phyloP scores from a whole-genome alignment of 2,888 invertebrate species.

The Eupithecia insigniata region DNA sequence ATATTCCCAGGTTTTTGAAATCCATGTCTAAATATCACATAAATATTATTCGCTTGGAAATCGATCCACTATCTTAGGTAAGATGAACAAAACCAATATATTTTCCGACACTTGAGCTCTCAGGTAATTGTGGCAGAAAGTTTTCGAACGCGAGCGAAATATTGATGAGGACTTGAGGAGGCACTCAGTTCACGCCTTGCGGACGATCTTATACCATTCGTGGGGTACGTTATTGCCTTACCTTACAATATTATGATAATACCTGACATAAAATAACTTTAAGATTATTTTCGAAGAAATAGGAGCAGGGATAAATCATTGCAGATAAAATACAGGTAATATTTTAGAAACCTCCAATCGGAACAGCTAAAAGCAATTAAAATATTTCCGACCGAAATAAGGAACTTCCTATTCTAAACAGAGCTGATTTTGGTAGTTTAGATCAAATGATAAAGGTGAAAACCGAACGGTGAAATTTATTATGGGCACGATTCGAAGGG shows the following conservation, averaged over 20 bases:
- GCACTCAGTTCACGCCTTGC: slow-evolving; percentile 51
- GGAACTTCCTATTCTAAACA: slow-evolving; percentile 38
- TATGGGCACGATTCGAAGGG: slow-evolving; percentile 72
- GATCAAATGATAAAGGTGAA: slow-evolving; percentile 60
- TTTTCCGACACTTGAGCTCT: slow-evolving; percentile 83
- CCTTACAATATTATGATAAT: slow-evolving; percentile 11
- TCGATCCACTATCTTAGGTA: slow-evolving; percentile 67
- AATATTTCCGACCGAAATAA: slow-evolving; percentile 30
- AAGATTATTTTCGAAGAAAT: slow-evolving; percentile 3
- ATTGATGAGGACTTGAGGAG: slow-evolving; percentile 66
- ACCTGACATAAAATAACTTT: slow-evolving; percentile 1
- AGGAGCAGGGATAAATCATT: not conserved
- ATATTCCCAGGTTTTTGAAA: slow-evolving; percentile 1
- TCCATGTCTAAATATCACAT: slow-evolving; percentile 34
- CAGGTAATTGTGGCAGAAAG: slow-evolving; percentile 84
- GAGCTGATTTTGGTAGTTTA: slow-evolving; percentile 56
- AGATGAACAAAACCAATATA: slow-evolving; percentile 81
- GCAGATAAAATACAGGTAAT: slow-evolving; percentile 13
- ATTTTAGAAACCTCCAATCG: slow-evolving; percentile 12
- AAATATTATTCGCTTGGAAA: slow-evolving; percentile 59
- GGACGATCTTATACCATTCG: slow-evolving; percentile 37
- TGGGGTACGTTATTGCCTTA: slow-evolving; percentile 27
- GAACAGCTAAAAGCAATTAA: slow-evolving; percentile 28
- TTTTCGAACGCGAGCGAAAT: slow-evolving; percentile 79
- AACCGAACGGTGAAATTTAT: slow-evolving; percentile 72